phyloP scores from a whole-genome alignment of 2,888 invertebrate species.

The Eustalomyia histrio region DNA sequence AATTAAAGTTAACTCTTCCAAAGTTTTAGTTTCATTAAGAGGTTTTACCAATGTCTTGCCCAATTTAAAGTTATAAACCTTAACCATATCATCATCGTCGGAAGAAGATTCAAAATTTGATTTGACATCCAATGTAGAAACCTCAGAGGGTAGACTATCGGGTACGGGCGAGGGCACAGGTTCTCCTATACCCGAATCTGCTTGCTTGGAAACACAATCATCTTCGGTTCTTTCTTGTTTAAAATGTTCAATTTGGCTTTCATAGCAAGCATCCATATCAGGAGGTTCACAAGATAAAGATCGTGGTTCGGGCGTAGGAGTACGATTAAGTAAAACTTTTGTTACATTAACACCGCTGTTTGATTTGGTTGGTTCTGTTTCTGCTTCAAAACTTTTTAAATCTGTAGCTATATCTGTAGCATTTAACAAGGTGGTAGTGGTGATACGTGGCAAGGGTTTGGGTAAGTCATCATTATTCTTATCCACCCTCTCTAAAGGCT shows the following conservation, averaged over 20 bases:
- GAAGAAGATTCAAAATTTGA: conserved; percentile 76
- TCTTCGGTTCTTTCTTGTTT: conserved; percentile 67
- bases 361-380: conserved; percentile 46
- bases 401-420: conserved; percentile 33
- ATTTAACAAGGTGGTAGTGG: conserved; percentile 68
- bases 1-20: conserved; percentile 66
- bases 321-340: conserved; percentile 76
- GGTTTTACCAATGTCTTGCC: conserved; percentile 75
- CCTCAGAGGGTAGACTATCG: conserved; percentile 68
- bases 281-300: conserved; percentile 69
- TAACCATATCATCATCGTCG: conserved; percentile 78
- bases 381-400: conserved; percentile 33
- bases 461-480: conserved; percentile 61
- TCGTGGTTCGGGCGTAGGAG: conserved; percentile 75
- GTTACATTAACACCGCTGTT: conserved; percentile 70
- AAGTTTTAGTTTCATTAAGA: conserved; percentile 64
- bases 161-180: conserved; percentile 73
- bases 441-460: conserved; percentile 73
- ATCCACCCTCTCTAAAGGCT: conserved; percentile 2
- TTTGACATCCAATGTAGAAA: conserved; percentile 68
- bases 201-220: conserved; percentile 75
- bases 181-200: conserved; percentile 77
- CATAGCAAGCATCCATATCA: conserved; percentile 39
- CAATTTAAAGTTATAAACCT: conserved; percentile 78
- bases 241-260: conserved; percentile 47